Base-by-base conservation (phyloP, 1,140 invertebrate genomes). In the Uloborus diversus region DNA sequence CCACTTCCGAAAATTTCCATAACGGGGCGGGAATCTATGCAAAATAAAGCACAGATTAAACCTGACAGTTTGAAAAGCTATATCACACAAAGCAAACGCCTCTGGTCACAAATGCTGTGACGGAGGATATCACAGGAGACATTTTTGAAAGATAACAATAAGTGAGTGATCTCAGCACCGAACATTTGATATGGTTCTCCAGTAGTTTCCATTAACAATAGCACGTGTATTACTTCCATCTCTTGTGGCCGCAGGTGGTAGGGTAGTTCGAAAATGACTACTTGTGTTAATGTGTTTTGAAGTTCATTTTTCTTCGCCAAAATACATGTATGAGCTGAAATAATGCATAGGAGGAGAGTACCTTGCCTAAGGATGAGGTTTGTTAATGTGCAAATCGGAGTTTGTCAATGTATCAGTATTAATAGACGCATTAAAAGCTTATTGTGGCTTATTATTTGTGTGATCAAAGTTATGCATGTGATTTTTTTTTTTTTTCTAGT, bases 61-160 rank as follows among this genome's bases (percentile, higher is more conserved):
- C 23, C 33, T 61, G 69, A 73, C 69, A 73, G 53, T n/a, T 70
- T 30, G 32, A 70, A 37, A 56, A 57, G 69, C 57, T 73, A 14
- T 49, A 61, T 73, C 69, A 61, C n/a, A n/a, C 56, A 73, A 61
- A 61, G 17, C 5, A 56, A 57, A 61, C 13, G 4, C 56, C 69
- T 28, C 33, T 20, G 69, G 69, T 35, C 25, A 73, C 23, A 37
- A 32, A 73, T 4, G 28, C 27, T 32, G 56, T 33, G 37, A 20
- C 32, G 53, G 57, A 57, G 68, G 51, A 73, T 73, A 73, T 73
- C 56, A 33, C 56, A 47, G 23, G 33, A 59, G 69, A 61, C 69
- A 73, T 73, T 73, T 73, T 73, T 73, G 53, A 73, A 25, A 42
- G 35, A 53, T 61, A 73, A 73, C 69, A 61, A 73, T 73, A 73